phyloP scores from a whole-genome alignment of 2,113 vertebrate species.

The Pan troglodytes region NHGRI_mPanTro3-v2.1_pri NC_072403.2:42679501-42680000 shows the following conservation, averaged over 20 bases:
- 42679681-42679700: slow-evolving; percentile 23
- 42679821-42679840: slow-evolving; percentile 47
- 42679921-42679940: background rate
- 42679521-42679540: background rate
- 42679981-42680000: background rate
- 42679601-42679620: background rate
- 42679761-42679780: slow-evolving; percentile 58
- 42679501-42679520: background rate
- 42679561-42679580: background rate
- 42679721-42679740: slow-evolving; percentile 57
- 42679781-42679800: slow-evolving; percentile 14
- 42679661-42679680: background rate
- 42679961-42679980: background rate
- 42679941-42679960: background rate
- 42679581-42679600: background rate
- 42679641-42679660: slow-evolving; percentile 26
- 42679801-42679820: slow-evolving; percentile 44
- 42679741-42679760: slow-evolving; percentile 73
- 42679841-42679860: background rate
- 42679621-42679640: background rate
- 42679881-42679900: background rate
- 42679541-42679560: background rate
- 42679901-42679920: background rate
- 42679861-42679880: background rate
- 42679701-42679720: slow-evolving; percentile 3